Conservation (phyloP, 1,140 invertebrate genomes). For the Amyelois transitella region DNA sequence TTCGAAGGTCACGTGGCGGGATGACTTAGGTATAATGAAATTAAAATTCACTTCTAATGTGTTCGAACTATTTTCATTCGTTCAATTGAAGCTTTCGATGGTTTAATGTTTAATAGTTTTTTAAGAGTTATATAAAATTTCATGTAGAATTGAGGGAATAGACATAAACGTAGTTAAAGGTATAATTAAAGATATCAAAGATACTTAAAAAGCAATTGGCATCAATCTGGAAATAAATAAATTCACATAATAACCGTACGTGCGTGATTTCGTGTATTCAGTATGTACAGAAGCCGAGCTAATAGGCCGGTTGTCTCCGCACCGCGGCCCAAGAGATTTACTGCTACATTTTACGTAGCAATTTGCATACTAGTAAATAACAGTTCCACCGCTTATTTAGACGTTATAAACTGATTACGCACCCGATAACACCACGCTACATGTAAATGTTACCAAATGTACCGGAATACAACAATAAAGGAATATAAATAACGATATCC, state of each 20-base stretch:
- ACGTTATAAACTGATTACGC: constrained; percentile 57
- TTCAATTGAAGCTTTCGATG: no score
- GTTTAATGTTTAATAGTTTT: no score
- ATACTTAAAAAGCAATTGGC: no score
- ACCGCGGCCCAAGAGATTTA: constrained; percentile 33
- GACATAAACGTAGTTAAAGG: no score
- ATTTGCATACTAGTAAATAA: constrained; percentile 55
- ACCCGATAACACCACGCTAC: constrained; percentile 40
- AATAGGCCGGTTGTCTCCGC: constrained; percentile 41
- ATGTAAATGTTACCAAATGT: constrained; percentile 33
- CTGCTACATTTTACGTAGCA: constrained; percentile 32
- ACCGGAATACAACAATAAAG: constrained; percentile 18
- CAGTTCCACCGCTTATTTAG: constrained; percentile 49
- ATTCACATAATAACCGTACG: not conserved
- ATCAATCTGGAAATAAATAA: no score
- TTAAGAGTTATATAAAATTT: no score
- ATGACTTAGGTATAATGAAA: no score
- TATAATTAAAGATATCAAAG: no score
- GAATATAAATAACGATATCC: constrained; percentile 14
- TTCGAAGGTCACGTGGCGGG: no score
- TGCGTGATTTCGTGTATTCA: constrained; percentile 10
- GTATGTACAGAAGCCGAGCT: constrained; percentile 23
- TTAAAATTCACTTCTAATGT: no score
- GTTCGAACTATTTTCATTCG: no score
- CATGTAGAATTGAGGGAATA: no score